A percentile compares a stretch with the other conserved stretches of the same genome.
Evolutionary conservation across 1,140 invertebrate species (phyloP).

Genomic region (Cephus cinctus): DNA sequence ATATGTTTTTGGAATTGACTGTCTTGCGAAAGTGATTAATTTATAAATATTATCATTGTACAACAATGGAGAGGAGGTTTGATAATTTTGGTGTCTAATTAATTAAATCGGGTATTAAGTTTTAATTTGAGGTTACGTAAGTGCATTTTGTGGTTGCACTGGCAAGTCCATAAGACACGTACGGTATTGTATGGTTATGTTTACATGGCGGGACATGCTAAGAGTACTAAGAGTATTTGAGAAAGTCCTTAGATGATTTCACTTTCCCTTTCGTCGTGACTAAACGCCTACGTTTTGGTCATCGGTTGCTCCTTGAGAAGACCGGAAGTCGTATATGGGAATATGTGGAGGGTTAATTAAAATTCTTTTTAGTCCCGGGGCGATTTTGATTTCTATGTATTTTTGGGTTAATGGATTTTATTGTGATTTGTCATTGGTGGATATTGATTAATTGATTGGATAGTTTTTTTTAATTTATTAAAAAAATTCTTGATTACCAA

Average conservation of each 20-base stretch:
- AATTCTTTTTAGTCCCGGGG: background rate
- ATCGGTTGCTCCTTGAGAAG: background rate
- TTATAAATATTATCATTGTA: background rate
- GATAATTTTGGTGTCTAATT: background rate
- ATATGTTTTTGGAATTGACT: too few species aligned
- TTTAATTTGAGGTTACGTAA: background rate
- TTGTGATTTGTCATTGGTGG: too few species aligned
- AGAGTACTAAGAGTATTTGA: conserved; percentile 28
- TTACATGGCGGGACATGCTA: conserved; percentile 22
- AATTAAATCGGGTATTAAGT: background rate
- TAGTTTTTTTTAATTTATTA: too few species aligned
- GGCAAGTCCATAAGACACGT: background rate
- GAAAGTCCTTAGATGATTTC: conserved; percentile 34
- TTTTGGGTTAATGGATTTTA: background rate
- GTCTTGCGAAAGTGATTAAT: background rate
- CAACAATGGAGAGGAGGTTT: background rate
- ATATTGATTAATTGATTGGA: too few species aligned
- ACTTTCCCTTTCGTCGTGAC: conserved; percentile 35
- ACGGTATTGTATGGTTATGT: conserved; percentile 5
- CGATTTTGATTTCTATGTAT: background rate
- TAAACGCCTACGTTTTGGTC: background rate
- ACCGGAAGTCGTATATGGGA: background rate
- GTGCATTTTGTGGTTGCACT: background rate
- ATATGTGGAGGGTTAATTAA: conserved; percentile 2
- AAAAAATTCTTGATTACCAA: too few species aligned